phyloP scores from a whole-genome alignment of 2,113 vertebrate species.

The Hippocampus mohnikei region DNA sequence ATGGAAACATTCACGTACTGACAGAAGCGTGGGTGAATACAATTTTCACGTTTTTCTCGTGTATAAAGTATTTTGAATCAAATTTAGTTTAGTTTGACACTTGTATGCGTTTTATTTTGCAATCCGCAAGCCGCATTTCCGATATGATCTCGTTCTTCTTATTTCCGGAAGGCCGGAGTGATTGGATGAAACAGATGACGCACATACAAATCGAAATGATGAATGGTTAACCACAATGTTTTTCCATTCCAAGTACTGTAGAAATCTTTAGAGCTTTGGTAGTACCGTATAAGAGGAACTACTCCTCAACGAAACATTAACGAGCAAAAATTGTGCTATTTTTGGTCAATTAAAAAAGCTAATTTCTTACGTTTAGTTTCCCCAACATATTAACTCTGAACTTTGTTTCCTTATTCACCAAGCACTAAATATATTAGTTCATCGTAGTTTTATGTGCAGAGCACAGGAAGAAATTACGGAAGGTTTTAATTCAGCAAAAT shows the following conservation, averaged over 20 bases:
- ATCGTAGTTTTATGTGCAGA: no score
- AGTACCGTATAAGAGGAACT: not conserved
- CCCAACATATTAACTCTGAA: no score
- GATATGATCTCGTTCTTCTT: not conserved
- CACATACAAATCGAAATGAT: not conserved
- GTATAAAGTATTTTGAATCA: not conserved
- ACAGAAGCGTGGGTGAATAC: no score
- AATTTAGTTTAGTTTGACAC: not conserved
- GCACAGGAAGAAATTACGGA: no score
- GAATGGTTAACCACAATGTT: conserved; percentile 4
- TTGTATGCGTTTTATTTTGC: conserved; percentile 28
- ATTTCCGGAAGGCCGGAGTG: not conserved
- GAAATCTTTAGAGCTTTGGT: not conserved
- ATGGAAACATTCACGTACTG: not conserved
- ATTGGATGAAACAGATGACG: conserved; percentile 37
- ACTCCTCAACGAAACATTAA: not conserved
- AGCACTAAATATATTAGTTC: no score
- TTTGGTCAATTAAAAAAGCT: no score
- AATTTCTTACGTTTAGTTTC: no score
- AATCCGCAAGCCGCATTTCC: fast-evolving
- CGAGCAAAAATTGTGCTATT: not conserved
- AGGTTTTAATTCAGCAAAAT: no score
- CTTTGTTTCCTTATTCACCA: no score
- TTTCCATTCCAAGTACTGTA: conserved; percentile 23
- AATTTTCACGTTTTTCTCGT: not conserved